Base-by-base conservation (phyloP, 2,113 vertebrate species). In the Meleagris gallopavo region DNA sequence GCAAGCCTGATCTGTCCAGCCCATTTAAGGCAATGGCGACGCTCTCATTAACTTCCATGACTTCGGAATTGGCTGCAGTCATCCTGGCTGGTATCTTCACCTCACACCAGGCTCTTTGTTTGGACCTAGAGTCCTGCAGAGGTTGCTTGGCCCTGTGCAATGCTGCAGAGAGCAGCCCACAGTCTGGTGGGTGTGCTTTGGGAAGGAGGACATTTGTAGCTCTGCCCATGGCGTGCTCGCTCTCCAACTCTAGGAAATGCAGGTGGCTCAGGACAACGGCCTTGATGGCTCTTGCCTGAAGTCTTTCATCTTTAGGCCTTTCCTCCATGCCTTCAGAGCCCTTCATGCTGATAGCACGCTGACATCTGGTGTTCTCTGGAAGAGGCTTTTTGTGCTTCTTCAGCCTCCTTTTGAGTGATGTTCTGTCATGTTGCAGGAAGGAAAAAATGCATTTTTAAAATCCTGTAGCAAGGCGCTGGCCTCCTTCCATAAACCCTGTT, bases 401-500 rank as follows among this genome's bases (percentile, higher is more conserved):
- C 61, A 50, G 36, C 38, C 36, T 81, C n/a, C 21, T 79, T 91
- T 82, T 78, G 22, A 65, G 22, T 17, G n/a, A 74, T 34, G 3
- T 41, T 67, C 43, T 67, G 38, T 34, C 52, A 90, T 45, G 64
- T 36, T 41, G 27, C 32, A 82, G 27, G 36, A 72, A 72, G 25
- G 45, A 93, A 55, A 83, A 72, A 43, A 46, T 24, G 60, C 41
- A 30, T 29, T 12, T 82, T 88, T 92, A 70, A 5, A 13, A 65
- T 74, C 82, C 71, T 60, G 34, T 73, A 71, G 85, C 62, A 90
- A 91, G 77, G 86, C 93, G 52, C 77, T 97, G 93, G 89, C 90
- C 85, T 86, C 46, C 36, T 79, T 96, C 90, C 94, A 94, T 64
- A 95, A 97, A 94, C 74, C 46, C 65, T 91, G 79, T 94, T 89